Conservation (phyloP, 2,797 vertebrate species). For the Rhabdophis nuchalis region DNA sequence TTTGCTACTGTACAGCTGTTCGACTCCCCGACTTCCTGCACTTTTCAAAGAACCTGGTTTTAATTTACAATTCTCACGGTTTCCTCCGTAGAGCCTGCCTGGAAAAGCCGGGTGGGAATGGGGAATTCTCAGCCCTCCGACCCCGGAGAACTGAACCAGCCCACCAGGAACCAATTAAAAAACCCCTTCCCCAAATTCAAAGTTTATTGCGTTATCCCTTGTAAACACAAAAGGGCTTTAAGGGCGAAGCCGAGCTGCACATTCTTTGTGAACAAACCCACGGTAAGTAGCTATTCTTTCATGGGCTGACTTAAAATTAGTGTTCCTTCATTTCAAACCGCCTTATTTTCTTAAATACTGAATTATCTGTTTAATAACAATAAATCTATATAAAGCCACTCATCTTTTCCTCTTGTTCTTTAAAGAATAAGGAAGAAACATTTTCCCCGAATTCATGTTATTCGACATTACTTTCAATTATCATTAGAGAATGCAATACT, state of each 20-base stretch:
- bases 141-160: rapidly evolving
- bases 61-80: not conserved
- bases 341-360: too few species aligned
- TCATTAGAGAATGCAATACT: too few species aligned
- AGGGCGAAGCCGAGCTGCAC: not conserved
- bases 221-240: not conserved
- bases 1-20: not conserved
- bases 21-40: not conserved
- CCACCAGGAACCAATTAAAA: not conserved
- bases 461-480: too few species aligned
- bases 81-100: not conserved
- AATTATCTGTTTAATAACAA: too few species aligned
- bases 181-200: not conserved
- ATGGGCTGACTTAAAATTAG: too few species aligned
- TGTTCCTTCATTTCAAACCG: too few species aligned
- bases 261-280: not conserved
- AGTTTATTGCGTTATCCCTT: not conserved
- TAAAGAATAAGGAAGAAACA: too few species aligned
- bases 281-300: not conserved
- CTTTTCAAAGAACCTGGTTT: not conserved
- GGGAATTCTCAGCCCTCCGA: not conserved
- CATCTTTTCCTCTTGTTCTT: too few species aligned
- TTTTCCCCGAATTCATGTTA: too few species aligned
- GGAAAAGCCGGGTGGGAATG: not conserved
- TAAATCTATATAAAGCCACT: too few species aligned